A percentile compares a stretch with the other conserved stretches of the same genome.
Conservation (phyloP, 2,888 invertebrate genomes). For the Ptychoptera albimana region DNA sequence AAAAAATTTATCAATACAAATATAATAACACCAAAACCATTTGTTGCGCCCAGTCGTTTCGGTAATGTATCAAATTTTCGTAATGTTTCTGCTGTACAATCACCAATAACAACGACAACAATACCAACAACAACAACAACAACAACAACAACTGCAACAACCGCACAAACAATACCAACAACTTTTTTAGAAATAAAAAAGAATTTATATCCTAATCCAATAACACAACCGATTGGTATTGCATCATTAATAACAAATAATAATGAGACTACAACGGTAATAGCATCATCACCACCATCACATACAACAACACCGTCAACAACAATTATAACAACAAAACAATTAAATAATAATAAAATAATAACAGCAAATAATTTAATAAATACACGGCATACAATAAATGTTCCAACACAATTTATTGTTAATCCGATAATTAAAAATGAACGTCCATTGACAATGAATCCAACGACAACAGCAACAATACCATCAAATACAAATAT, state of each 20-base stretch:
- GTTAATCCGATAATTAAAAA: constrained; percentile 3
- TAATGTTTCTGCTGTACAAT: constrained; percentile 3
- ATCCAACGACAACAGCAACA: not conserved
- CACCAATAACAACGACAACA: constrained; percentile 1
- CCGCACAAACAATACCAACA: constrained; percentile 9
- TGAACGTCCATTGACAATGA: not conserved
- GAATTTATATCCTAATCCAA: constrained; percentile 6
- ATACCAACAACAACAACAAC: constrained; percentile 4
- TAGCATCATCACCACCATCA: constrained; percentile 4
- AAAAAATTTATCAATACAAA: not conserved
- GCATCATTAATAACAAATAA: constrained; percentile 9
- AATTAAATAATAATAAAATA: constrained; percentile 7
- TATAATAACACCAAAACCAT: constrained; percentile 10
- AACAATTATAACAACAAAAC: constrained; percentile 8
- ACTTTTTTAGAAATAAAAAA: not conserved
- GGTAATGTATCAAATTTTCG: constrained; percentile 7
- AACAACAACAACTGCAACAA: constrained; percentile 10
- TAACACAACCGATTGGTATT: constrained; percentile 10
- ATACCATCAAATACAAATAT: not conserved
- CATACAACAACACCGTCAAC: constrained; percentile 2
- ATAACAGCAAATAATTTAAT: constrained; percentile 7
- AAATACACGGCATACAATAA: constrained; percentile 9
- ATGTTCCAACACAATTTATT: constrained; percentile 6
- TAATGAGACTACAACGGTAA: constrained; percentile 6
- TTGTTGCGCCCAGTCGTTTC: constrained; percentile 8